Percentiles rank a stretch among this genome's conserved stretches.
phyloP scores from a whole-genome alignment of 2,113 vertebrate species.

The Quiscalus mexicanus region DNA sequence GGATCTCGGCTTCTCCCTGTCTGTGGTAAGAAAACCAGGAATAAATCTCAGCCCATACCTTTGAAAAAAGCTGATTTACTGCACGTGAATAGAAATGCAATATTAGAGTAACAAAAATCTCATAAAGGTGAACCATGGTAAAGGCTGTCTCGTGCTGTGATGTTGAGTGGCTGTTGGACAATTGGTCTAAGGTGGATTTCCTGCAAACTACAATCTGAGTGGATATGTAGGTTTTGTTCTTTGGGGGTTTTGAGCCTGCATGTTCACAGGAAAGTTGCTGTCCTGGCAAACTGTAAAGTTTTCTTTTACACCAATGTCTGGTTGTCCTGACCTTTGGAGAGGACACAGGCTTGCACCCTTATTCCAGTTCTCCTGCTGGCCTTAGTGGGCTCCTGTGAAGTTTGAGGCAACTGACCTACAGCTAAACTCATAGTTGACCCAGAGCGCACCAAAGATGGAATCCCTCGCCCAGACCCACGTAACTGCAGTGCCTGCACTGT shows the following conservation, averaged over 20 bases:
- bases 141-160: rapidly evolving
- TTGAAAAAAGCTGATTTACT: not conserved
- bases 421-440: rapidly evolving
- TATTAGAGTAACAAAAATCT: not conserved
- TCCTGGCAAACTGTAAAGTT: not conserved
- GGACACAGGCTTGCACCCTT: not conserved
- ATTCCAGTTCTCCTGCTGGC: not conserved
- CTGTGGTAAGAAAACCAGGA: not conserved
- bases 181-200: not conserved
- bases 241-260: rapidly evolving
- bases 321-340: not conserved
- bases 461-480: rapidly evolving
- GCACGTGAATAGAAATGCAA: not conserved
- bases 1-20: not conserved
- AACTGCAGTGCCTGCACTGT: rapidly evolving
- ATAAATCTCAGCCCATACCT: not conserved
- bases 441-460: not conserved
- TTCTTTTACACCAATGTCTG: no score
- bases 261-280: not conserved
- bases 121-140: rapidly evolving
- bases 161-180: not conserved
- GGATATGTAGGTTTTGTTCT: not conserved
- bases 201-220: not conserved
- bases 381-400: not conserved
- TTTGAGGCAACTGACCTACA: not conserved